Evolutionary conservation across 2,888 invertebrate species (phyloP), one percentile per base, ranked within the genome.

Genomic region (Glaucopsyche alexis): DNA sequence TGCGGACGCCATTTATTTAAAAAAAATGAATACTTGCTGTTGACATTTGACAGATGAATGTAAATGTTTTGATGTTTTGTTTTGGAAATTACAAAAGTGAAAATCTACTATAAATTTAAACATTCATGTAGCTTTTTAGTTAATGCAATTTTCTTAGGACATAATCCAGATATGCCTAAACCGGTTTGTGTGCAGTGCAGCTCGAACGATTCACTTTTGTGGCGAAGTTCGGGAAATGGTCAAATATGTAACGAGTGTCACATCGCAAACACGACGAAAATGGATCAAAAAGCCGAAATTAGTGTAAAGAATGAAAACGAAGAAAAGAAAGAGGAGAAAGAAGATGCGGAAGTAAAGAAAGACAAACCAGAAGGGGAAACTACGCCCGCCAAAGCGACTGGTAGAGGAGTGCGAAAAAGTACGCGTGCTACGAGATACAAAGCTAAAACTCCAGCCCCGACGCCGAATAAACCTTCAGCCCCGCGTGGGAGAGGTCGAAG

Each of bases 231-330:
- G 1, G 95, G 96, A 75, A 94, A 94, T 80, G 96, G 96, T 0
- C 96, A 96, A 83, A 94, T 97, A 76, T 97, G 97, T 82, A 95
- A 96, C 82, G 94, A 95, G 72, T 97, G 97, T 83, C 94, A 95
- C 76, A 94, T 95, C 70, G 75, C 94, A 2, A 89, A 89, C 78
- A 83, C 85, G 13, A 82, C 83, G 9, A 81, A 80, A 67, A 88
- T 87, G 76, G 89, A 90, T 52, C 77, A 80, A 1, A 93, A 90
- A 76, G 80, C 85, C 4, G 85, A 83, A 75, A 77, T 79, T 74
- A 79, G 75, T 16, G 77, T 77, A 81, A 90, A 84, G 82, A 79
- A 79, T 80, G 86, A 93, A 82, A 80, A 77, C 73, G 86, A 87
- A 70, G 87, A 85, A 14, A 86, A 80, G 73, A 85, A 81, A 38